Base-by-base conservation (phyloP, 1,140 invertebrate genomes). In the Leptopilina boulardi region DNA sequence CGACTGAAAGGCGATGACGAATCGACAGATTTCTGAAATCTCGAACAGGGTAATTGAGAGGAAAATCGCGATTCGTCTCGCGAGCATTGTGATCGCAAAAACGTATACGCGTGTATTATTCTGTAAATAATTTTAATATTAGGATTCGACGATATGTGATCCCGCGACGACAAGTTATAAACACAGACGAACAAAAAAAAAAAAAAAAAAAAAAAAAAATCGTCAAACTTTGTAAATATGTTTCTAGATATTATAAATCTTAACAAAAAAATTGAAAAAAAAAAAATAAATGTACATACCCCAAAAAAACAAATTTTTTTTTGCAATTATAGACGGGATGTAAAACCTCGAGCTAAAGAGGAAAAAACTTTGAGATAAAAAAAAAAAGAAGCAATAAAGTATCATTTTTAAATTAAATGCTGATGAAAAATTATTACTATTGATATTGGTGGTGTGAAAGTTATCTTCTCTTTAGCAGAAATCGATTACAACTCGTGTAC, bases 31-130 rank as follows among this genome's bases (percentile, higher is more conserved):
- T 86, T 84, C 79, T 81, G 80, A 87, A 84, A 86, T 87, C 86
- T 86, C 86, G 83, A 85, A n/a, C 84, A 87, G 85, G 83, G 85
- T 85, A 87, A 82, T 83, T 44, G 79, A 82, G 76, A 38, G 34
- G 34, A 9, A 83, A 81, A 78, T 80, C 81, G 85, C 85, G 85
- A 83, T 82, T 84, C 84, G 85, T 87, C 88, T 83, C 85, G 85
- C 84, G 83, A 87, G 83, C 82, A 89, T 88, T 89, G 88, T 89
- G 88, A 89, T 89, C 87, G 86, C 85, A 87, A 86, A n/a, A 38
- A 89, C 83, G 88, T 89, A 89, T 89, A 89, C 88, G 88, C 87
- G 83, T 88, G 88, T 87, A 87, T 88, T 88, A 88, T 87, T 10
- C 81, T 89, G 87, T 89, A 88, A 86, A 89, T 88, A 89, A 76